These are phyloP conservation scores for Xerus inauris DNA, from an alignment of 2,113 vertebrate genomes.

Conservation along the genomic window DNA sequence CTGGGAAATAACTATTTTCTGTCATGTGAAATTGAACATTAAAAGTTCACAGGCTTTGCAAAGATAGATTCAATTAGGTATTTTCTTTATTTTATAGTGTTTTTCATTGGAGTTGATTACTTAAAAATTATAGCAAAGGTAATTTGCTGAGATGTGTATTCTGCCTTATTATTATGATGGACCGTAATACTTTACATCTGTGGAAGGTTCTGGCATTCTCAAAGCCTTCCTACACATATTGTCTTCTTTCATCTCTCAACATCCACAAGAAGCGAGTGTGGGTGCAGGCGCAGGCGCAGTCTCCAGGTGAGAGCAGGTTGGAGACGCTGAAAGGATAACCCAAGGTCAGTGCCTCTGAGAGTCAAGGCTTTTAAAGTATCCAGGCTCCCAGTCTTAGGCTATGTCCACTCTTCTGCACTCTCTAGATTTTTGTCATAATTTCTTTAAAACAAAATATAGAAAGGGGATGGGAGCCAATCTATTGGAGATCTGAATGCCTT, in stretches of 20 bases:
- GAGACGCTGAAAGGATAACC: background rate
- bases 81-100: background rate
- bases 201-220: background rate
- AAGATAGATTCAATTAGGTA: background rate
- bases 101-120: background rate
- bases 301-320: background rate
- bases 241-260: slow-evolving; percentile 22
- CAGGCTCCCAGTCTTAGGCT: background rate
- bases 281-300: accelerated
- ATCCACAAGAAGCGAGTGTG: background rate
- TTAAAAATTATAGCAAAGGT: background rate
- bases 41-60: background rate
- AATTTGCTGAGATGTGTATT: background rate
- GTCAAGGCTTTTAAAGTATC: background rate
- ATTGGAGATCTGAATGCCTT: background rate
- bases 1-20: background rate
- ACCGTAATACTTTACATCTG: background rate
- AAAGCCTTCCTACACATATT: background rate
- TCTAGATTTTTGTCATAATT: background rate
- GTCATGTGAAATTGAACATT: background rate
- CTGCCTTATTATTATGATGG: background rate
- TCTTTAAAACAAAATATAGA: background rate
- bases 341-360: background rate
- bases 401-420: background rate
- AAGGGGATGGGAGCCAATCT: background rate